These are phyloP conservation scores for Tapirus terrestris DNA, from an alignment of 2,113 vertebrate genomes.

Conservation along the genomic window DNA sequence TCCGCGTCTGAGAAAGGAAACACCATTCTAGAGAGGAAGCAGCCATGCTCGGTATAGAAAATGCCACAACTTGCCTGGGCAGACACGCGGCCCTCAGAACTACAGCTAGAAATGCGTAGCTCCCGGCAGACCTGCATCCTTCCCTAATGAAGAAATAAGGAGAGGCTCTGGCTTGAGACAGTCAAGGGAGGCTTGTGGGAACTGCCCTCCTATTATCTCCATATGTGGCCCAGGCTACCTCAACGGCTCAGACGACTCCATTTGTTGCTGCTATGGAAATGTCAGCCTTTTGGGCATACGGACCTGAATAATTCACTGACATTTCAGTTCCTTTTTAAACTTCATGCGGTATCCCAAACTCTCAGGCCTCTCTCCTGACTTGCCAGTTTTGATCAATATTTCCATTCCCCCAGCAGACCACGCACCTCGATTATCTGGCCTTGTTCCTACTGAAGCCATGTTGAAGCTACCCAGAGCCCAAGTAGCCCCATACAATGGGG, in stretches of 20 bases:
- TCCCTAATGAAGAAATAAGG: neutral
- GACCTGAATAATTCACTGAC: neutral
- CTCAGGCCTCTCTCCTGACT: neutral
- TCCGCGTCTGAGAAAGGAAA: neutral
- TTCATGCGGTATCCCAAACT: neutral
- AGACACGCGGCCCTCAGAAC: neutral
- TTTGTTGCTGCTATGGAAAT: neutral
- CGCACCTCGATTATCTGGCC: neutral
- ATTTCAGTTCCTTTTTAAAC: neutral
- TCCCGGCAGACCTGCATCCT: neutral
- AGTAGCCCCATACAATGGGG: neutral
- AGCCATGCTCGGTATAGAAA: neutral
- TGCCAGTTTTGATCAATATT: neutral
- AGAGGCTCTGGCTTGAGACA: neutral
- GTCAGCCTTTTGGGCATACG: neutral
- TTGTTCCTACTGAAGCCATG: neutral
- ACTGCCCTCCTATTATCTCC: no score
- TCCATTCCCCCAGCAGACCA: neutral
- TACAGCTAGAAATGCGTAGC: neutral
- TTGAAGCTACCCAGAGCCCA: neutral
- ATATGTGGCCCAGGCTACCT: accelerated
- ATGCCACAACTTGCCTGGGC: neutral
- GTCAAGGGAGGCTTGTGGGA: no score
- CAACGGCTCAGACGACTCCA: neutral
- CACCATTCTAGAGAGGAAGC: neutral